These are phyloP conservation scores for Stenodera caucasica DNA, from an alignment of 2,888 invertebrate species.

Conservation along the genomic window DNA sequence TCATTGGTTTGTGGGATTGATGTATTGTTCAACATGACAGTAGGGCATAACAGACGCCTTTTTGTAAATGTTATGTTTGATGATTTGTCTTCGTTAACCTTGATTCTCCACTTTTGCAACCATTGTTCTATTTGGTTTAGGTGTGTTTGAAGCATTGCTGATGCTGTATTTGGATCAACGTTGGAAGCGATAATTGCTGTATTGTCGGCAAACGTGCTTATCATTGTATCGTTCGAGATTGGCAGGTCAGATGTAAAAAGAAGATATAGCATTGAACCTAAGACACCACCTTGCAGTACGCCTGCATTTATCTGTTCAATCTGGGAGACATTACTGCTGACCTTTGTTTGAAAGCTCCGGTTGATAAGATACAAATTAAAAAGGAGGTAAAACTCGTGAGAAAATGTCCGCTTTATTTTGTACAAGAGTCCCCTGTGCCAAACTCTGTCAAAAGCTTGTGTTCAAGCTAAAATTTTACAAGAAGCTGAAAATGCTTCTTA, in stretches of 20 bases:
- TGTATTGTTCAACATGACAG: not conserved
- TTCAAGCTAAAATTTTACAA: constrained; percentile 14
- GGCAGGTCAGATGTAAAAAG: not conserved
- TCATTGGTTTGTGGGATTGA: not conserved
- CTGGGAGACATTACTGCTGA: not conserved
- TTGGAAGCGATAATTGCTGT: not conserved
- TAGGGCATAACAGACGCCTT: not conserved
- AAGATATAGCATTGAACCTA: not conserved
- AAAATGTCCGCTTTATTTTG: too few relatives aligned
- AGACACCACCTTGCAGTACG: not conserved
- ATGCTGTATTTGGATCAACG: not conserved
- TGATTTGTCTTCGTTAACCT: constrained; percentile 8
- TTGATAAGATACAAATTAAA: not conserved
- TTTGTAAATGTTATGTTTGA: constrained; percentile 5
- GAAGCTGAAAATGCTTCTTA: constrained; percentile 15
- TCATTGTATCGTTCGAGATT: not conserved
- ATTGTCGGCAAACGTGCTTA: not conserved
- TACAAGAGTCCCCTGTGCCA: not conserved
- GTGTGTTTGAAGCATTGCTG: not conserved
- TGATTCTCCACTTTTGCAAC: constrained; percentile 9
- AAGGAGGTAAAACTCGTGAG: too few relatives aligned
- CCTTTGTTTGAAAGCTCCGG: not conserved
- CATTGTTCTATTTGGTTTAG: not conserved
- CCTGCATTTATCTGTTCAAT: not conserved
- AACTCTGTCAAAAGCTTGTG: not conserved